phyloP scores from a whole-genome alignment of 2,797 vertebrate species.

The Hylomyscus alleni region DNA sequence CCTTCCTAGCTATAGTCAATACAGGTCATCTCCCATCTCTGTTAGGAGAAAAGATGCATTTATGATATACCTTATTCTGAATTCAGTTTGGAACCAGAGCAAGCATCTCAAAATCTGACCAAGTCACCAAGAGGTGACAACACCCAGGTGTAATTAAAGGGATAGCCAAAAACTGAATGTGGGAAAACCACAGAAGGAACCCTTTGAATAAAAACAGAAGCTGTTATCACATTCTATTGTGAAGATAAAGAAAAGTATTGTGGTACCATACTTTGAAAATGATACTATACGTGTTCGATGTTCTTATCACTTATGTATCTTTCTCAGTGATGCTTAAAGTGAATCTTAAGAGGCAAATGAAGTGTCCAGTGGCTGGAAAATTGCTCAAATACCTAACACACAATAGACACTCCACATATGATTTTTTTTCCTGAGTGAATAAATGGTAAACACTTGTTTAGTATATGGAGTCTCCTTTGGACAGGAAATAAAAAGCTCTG shows the following conservation, averaged over 20 bases:
- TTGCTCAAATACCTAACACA: background rate
- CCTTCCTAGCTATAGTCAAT: background rate
- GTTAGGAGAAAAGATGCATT: background rate
- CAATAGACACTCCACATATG: background rate
- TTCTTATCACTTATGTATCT: constrained; percentile 29
- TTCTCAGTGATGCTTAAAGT: background rate
- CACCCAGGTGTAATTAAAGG: constrained; percentile 1
- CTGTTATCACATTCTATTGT: constrained; percentile 21
- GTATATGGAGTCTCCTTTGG: constrained; percentile 39
- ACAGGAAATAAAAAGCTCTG: background rate
- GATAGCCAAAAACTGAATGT: constrained; percentile 32
- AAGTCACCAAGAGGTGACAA: constrained; percentile 4
- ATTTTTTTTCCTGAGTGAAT: constrained; percentile 24
- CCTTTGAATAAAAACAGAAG: constrained; percentile 10
- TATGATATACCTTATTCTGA: background rate
- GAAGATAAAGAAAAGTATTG: constrained; percentile 24
- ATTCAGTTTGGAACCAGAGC: background rate
- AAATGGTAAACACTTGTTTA: constrained; percentile 30
- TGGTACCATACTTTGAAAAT: constrained; percentile 55
- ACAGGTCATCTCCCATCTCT: background rate
- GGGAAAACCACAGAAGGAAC: constrained; percentile 50
- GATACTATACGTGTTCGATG: constrained; percentile 24
- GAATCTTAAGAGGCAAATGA: constrained; percentile 52
- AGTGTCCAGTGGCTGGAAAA: constrained; percentile 55
- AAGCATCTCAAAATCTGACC: constrained; percentile 27